A percentile compares a stretch with the other conserved stretches of the same genome.
phyloP scores from a whole-genome alignment of 2,888 invertebrate species.

The Meteorus cinctellus region DNA sequence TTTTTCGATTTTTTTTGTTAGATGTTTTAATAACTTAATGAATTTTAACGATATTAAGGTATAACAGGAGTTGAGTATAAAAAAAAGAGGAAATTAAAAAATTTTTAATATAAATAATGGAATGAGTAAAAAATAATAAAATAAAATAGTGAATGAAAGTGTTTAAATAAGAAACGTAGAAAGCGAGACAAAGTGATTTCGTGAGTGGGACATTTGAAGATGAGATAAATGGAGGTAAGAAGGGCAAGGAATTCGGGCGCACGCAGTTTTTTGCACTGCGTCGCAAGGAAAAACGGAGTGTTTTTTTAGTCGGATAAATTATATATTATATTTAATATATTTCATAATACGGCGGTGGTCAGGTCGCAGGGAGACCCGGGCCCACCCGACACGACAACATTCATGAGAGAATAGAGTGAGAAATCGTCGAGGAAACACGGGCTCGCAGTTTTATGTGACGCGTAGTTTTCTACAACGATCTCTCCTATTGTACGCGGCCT shows the following conservation, averaged over 20 bases:
- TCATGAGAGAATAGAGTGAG: conserved; percentile 32
- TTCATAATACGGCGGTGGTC: conserved; percentile 64
- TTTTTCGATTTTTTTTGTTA: conserved; percentile 67
- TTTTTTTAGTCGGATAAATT: conserved; percentile 69
- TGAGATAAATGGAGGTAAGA: conserved; percentile 46
- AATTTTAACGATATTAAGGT: conserved; percentile 70
- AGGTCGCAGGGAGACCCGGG: conserved; percentile 53
- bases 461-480: conserved; percentile 47
- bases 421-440: conserved; percentile 44
- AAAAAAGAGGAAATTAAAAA: conserved; percentile 55
- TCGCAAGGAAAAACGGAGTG: conserved; percentile 62
- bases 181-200: conserved; percentile 54
- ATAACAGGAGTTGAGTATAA: conserved; percentile 55
- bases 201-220: conserved; percentile 52
- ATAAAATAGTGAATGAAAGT: conserved; percentile 39
- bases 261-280: conserved; percentile 69
- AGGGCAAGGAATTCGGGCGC: conserved; percentile 48
- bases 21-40: conserved; percentile 71
- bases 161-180: conserved; percentile 41
- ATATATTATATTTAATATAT: conserved; percentile 73
- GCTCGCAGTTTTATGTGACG: conserved; percentile 70
- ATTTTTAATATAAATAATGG: conserved; percentile 62
- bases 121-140: conserved; percentile 44
- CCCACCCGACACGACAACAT: conserved; percentile 9
- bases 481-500: conserved; percentile 47